Evolutionary conservation across 2,797 vertebrate species (phyloP), one percentile per base, ranked within the genome.

Genomic region (Enteromius afrohamiltoni): DNA sequence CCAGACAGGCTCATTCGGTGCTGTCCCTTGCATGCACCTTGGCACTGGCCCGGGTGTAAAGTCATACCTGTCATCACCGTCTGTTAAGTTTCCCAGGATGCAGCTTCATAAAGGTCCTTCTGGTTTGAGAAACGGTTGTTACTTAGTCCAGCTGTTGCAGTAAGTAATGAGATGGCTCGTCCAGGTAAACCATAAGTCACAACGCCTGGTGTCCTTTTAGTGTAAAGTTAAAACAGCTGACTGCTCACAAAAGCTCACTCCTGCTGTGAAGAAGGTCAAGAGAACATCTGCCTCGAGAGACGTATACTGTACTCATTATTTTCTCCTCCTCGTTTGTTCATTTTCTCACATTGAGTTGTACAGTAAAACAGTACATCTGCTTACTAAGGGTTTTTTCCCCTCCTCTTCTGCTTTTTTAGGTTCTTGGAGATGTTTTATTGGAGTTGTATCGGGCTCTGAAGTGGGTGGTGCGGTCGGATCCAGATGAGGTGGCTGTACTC

Each of bases 401-500:
- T n/a, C 29, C 51, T 29, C 21, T 53, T 75, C 6, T 55, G 6
- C 6, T 47, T 51, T 64, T 71, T 5, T 92, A 99, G 98, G 96
- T 99, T 81, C 95, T 99, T 79, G 84, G 1, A 19, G 96, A 97
- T 0, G 96, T 97, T n/a, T 91, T 98, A 87, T 88, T 94, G 93
- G 97, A 97, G 67, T 94, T 99, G 82, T 99, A 99, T 93, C 95
- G 95, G 60, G 95, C 97, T 87, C 92, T 99, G 84, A 99, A 98
- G 92, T 95, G 93, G 21, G 97, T 96, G 82, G 93, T 91, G 29
- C 78, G 2, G 14, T 89, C 89, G 0, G 97, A 99, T 88, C 88
- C 87, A 0, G 98, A 99, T 1, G 88, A 94, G 0, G 91, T 96
- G 0, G 78, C 95, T 0, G 94, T 95, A 86, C 94, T 98, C 19